A percentile compares a stretch with the other conserved stretches of the same genome.
Conservation (phyloP, 1,140 invertebrate species). For the Diachasma alloeum region DNA sequence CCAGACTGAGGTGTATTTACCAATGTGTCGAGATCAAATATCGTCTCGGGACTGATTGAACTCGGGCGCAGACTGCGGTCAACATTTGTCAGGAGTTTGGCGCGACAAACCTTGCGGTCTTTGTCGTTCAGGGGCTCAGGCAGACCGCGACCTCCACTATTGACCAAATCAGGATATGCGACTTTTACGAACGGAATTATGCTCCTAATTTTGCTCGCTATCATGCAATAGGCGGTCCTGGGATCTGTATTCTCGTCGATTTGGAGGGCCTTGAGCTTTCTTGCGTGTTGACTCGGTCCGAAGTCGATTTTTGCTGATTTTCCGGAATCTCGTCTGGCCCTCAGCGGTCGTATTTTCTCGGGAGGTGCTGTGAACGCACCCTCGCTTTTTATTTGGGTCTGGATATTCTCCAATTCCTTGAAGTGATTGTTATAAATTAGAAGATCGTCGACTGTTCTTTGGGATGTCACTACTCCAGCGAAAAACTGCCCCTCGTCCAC, state of each 20-base stretch:
- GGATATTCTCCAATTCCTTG: conserved; percentile 65
- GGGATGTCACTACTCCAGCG: conserved; percentile 51
- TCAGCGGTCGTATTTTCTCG: not conserved
- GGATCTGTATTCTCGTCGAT: conserved; percentile 40
- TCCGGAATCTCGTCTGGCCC: not conserved
- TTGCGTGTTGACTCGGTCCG: not conserved
- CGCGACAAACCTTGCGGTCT: conserved; percentile 72
- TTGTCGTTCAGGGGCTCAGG: conserved; percentile 72
- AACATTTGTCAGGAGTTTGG: conserved; percentile 69
- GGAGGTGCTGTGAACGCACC: not conserved
- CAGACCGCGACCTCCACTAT: conserved; percentile 64
- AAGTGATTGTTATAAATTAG: conserved; percentile 68
- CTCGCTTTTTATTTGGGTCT: conserved; percentile 51
- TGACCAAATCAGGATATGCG: conserved; percentile 77
- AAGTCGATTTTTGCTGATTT: not conserved
- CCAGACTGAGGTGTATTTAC: not conserved
- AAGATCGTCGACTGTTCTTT: conserved; percentile 53
- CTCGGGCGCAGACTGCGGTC: conserved; percentile 71
- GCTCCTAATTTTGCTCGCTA: conserved; percentile 68
- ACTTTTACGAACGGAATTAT: conserved; percentile 78
- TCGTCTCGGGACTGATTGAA: conserved; percentile 70
- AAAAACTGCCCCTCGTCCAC: conserved; percentile 57
- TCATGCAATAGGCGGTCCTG: conserved; percentile 53
- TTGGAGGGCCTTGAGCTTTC: conserved; percentile 41
- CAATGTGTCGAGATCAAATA: conserved; percentile 77